phyloP scores from a whole-genome alignment of 2,113 vertebrate species.

The Microcebus tavaratra region DNA sequence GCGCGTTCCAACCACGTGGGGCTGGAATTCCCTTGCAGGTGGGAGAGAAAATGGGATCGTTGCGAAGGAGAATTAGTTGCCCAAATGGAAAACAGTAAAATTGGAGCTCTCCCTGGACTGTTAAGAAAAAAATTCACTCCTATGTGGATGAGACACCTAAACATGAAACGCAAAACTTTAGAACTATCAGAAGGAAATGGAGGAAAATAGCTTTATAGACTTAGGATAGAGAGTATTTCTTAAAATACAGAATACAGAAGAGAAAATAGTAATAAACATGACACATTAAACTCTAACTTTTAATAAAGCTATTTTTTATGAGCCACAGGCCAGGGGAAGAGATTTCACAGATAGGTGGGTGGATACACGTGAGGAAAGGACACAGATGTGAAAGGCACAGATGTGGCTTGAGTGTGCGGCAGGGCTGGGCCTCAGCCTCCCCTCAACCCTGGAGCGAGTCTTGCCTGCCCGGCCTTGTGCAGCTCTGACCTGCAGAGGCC shows the following conservation, averaged over 20 bases:
- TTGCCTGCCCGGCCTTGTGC: rapidly evolving
- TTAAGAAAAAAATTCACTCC: not conserved
- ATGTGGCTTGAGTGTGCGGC: not conserved
- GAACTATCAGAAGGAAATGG: not conserved
- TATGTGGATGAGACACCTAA: not conserved
- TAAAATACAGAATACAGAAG: not conserved
- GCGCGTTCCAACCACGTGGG: rapidly evolving
- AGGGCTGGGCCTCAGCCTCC: not conserved
- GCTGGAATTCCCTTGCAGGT: not conserved
- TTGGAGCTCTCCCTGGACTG: not conserved
- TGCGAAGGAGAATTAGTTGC: not conserved
- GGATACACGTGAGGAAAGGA: not conserved
- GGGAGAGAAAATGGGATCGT: rapidly evolving
- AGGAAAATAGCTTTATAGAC: not conserved
- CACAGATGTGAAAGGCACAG: not conserved
- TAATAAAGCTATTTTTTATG: not conserved
- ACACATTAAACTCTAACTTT: not conserved
- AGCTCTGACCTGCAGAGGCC: not conserved
- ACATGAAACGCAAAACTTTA: not conserved
- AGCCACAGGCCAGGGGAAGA: not conserved
- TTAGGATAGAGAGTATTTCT: not conserved
- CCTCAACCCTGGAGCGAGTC: not conserved
- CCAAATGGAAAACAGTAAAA: rapidly evolving
- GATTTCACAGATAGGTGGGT: not conserved
- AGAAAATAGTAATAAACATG: not conserved